Base-by-base conservation (phyloP, 2,888 invertebrate genomes). In the Tuta absoluta region DNA sequence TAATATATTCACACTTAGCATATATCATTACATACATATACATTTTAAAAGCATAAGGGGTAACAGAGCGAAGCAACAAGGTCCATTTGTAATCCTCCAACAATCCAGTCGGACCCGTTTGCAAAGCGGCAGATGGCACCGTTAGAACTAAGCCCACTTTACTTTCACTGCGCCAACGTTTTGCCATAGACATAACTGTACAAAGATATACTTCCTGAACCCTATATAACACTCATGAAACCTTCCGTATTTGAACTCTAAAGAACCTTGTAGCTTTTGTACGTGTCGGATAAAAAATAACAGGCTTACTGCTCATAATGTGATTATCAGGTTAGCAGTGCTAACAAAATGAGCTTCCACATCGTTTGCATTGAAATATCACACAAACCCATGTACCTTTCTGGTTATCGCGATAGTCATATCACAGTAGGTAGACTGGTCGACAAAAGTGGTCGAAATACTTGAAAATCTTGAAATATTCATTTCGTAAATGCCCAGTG, bases 81-180 rank as follows among this genome's bases (percentile, higher is more conserved):
- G 56, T 23, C 24, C 56, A 56, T 56, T 28, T 23, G 24, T 56
- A 56, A 56, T 56, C n/a, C 56, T 56, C n/a, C 28, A n/a, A 23
- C n/a, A 12, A 45, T n/a, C 45, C 45, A 45, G 45, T 45, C 41
- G 24, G 63, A 62, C 59, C 64, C 60, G 68, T 66, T 63, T 48
- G 63, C 61, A 53, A 62, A 62, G 63, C 71, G 71, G 69, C 69
- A 67, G 65, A 49, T 65, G 67, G 69, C 68, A 73, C 79, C 76
- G 79, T 77, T 78, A 77, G 66, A 58, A 58, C 58, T 37, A 37
- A 37, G 68, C 60, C 64, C 68, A 62, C 70, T 70, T 7, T 68
- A 73, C 77, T 78, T 76, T 78, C 77, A 72, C 76, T 76, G 51
- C 66, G 53, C 63, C 67, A 69, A 73, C 72, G 70, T 73, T 74